Evolutionary conservation across 2,797 vertebrate species (phyloP), one percentile per base, ranked within the genome.

Genomic region (Ara ararauna): DNA sequence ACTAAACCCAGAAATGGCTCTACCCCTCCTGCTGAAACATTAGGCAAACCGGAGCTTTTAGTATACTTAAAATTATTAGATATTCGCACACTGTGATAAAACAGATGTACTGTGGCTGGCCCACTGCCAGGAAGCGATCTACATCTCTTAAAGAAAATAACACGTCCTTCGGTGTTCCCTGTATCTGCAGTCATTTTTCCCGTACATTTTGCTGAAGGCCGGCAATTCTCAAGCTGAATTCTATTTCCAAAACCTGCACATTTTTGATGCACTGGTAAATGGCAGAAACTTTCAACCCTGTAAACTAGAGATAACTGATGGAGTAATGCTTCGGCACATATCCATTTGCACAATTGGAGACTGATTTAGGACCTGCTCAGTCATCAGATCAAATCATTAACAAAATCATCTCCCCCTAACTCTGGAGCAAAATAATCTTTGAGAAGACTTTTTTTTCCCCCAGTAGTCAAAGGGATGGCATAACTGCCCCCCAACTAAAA

Each of bases 221-320:
- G 50, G 19, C 12, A 29, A 27, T 66, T 87, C 74, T 29, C 75
- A n/a, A 38, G 26, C 40, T 5, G 13, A 83, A 80, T 85, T 83
- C 72, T 23, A 29, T 47, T 86, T 68, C 22, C 86, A 64, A 73
- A 44, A 12, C 20, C 54, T 23, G 48, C 45, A 30, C 7, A 2
- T 15, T 75, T 62, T 4, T 15, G 54, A 47, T 5, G 65, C 13
- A 16, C 54, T 42, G 56, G 56, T 5, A 36, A 95, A n/a, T 0
- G 11, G 50, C 84, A 94, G 36, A 65, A 77, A 38, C 14, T 62
- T 87, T 62, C 0, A 73, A 32, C 26, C 58, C 79, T 17, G 18
- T 9, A 29, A 13, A 47, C 15, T 0, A 71, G 40, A 53, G 38
- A 10, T 17, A 77, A 76, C 0, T 38, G 45, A 21, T 1, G 4